Conservation (phyloP, 2,797 vertebrate species). For the Phalanger gymnotis region DNA sequence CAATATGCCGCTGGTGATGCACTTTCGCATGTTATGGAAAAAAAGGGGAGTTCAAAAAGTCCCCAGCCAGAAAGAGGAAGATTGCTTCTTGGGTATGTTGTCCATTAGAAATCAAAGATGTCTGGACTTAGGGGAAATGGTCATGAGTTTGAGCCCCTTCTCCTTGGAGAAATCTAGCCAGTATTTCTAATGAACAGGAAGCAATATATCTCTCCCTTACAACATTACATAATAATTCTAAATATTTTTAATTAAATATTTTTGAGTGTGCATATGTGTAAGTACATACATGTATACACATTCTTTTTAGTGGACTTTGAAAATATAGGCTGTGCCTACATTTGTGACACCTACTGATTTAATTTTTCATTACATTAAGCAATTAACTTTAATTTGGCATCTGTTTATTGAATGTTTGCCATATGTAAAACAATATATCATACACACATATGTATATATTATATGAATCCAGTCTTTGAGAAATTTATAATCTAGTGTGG, state of each 20-base stretch:
- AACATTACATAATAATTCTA: not conserved
- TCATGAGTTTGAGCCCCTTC: not conserved
- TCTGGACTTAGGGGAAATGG: not conserved
- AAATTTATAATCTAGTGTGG: not conserved
- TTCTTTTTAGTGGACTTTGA: not conserved
- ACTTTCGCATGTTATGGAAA: not conserved
- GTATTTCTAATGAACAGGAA: not conserved
- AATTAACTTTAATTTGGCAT: not conserved
- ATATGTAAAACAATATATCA: not conserved
- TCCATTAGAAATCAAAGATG: not conserved
- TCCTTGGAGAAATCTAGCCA: not conserved
- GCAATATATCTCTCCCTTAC: not conserved
- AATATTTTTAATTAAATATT: not conserved
- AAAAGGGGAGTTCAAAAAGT: not conserved
- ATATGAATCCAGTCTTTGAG: not conserved
- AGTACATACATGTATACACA: not conserved
- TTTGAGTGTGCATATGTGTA: not conserved
- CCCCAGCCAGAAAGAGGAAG: not conserved
- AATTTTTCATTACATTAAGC: not conserved
- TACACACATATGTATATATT: not conserved
- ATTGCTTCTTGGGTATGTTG: not conserved
- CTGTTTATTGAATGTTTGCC: not conserved
- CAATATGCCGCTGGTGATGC: not conserved
- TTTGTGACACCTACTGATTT: not conserved
- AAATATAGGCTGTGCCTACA: not conserved